A percentile compares a stretch with the other conserved stretches of the same genome.
Evolutionary conservation across 2,113 vertebrate species (phyloP).

Genomic region (Numenius arquata): DNA sequence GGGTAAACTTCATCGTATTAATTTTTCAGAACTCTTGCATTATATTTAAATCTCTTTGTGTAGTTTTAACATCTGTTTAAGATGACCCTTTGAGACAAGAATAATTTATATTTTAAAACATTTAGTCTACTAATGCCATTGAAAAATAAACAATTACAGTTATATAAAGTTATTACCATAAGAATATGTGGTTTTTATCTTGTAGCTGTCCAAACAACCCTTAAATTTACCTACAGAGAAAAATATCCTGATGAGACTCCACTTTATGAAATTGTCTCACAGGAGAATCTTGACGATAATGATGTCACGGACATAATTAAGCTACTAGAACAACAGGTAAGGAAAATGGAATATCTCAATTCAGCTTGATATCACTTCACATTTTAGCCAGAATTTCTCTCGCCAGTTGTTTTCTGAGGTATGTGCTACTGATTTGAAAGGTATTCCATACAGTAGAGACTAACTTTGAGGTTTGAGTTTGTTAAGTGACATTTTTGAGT

Average conservation of each 20-base stretch:
- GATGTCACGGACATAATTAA: slow-evolving; percentile 83
- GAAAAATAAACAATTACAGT: not conserved
- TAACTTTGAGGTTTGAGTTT: not conserved
- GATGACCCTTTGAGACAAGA: not conserved
- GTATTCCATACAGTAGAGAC: not conserved
- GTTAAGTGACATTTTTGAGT: not conserved
- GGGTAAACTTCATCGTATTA: not conserved
- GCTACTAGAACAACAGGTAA: slow-evolving; percentile 89
- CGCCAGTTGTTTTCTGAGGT: not conserved
- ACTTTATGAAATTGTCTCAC: slow-evolving; percentile 88
- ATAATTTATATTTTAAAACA: not conserved
- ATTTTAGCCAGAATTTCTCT: not conserved
- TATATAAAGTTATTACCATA: not conserved
- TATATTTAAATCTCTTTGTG: not conserved
- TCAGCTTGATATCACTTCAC: not conserved
- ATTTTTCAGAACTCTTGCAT: not conserved
- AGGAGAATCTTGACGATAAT: slow-evolving; percentile 91
- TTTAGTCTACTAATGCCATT: not conserved
- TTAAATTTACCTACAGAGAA: slow-evolving; percentile 96
- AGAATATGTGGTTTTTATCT: slow-evolving; percentile 40
- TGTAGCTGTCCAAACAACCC: slow-evolving; percentile 85
- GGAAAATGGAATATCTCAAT: not conserved
- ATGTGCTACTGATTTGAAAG: not conserved
- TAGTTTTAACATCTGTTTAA: not conserved
- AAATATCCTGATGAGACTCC: slow-evolving; percentile 94